Evolutionary conservation across 53 echinoderm and acorn worm genomes (phyloP), one percentile per base, ranked within the genome.

Genomic region (Apostichopus leukothele): DNA sequence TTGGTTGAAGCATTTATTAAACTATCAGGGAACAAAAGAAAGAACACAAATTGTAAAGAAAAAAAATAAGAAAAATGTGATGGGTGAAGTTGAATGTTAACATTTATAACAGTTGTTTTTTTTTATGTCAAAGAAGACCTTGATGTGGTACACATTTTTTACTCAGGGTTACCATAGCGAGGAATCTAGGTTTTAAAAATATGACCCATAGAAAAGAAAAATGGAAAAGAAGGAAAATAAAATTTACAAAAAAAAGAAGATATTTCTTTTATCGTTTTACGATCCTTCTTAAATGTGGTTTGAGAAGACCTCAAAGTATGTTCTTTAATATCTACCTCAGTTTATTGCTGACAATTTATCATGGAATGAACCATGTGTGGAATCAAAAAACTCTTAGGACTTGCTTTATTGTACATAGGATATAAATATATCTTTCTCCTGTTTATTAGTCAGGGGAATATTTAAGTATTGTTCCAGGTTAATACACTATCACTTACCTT

Each of bases 381-480:
- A 80, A 80, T 53, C 20, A 80, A 80, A 27, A 27, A 27, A 27
- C 71, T 80, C 80, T 80, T 80, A 80, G 80, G 80, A 57, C 80
- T 80, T 54, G 80, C 23, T 80, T 80, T 80, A 80, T 55, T 80
- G 80, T 80, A 80, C 39, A 80, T 80, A 80, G 80, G 54, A 80
- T 80, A 80, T 80, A 80, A 76, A 80, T 80, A 80, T 80, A 80
- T 80, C 59, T 21, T 80, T 59, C 80, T 80, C 80, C 80, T 55
- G 27, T 27, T 27, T 27, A 16, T 16, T 19, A 51, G 59, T 9
- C 59, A 54, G 80, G 55, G 80, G 80, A 80, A 22, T 80, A 80
- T 80, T 80, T 53, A n/a, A 80, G 59, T 21, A 54, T 53, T 80
- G 80, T 80, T 80, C 80, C 80, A 80, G 16, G 80, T 53, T 54